phyloP scores from a whole-genome alignment of 2,113 vertebrate species.

The Polypterus senegalus region DNA sequence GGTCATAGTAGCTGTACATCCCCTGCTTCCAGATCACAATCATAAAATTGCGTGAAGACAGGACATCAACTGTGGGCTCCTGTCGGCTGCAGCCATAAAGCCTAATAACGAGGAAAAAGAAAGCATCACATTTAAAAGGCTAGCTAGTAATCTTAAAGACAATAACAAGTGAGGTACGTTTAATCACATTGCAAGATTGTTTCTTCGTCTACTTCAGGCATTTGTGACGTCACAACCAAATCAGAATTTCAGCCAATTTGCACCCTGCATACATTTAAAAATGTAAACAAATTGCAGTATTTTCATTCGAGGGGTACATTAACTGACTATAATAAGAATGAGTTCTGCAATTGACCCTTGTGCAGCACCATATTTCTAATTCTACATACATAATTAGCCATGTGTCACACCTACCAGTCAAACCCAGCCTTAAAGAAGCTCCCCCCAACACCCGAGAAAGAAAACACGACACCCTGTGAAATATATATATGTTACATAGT shows the following conservation, averaged over 20 bases:
- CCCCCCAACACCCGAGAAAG: too few relatives aligned
- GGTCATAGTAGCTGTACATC: slow-evolving; percentile 72
- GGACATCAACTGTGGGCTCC: slow-evolving; percentile 57
- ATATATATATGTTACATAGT: too few relatives aligned
- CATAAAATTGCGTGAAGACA: slow-evolving; percentile 75
- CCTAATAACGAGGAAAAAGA: slow-evolving; percentile 31
- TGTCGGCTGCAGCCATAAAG: slow-evolving; percentile 75
- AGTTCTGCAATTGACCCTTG: too few relatives aligned
- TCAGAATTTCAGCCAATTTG: not conserved
- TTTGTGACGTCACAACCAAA: not conserved
- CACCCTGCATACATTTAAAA: not conserved
- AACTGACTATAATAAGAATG: too few relatives aligned
- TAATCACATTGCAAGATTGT: not conserved
- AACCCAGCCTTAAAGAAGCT: too few relatives aligned
- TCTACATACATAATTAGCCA: too few relatives aligned
- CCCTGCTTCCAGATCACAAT: slow-evolving; percentile 82
- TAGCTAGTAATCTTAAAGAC: not conserved
- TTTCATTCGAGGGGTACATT: too few relatives aligned
- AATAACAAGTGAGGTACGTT: not conserved
- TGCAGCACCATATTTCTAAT: too few relatives aligned
- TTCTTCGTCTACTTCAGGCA: not conserved
- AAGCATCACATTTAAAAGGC: not conserved
- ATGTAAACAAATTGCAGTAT: not conserved
- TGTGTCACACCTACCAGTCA: too few relatives aligned
- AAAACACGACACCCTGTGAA: too few relatives aligned